phyloP scores from a whole-genome alignment of 1,140 invertebrate species.

The Papilio xuthus region DNA sequence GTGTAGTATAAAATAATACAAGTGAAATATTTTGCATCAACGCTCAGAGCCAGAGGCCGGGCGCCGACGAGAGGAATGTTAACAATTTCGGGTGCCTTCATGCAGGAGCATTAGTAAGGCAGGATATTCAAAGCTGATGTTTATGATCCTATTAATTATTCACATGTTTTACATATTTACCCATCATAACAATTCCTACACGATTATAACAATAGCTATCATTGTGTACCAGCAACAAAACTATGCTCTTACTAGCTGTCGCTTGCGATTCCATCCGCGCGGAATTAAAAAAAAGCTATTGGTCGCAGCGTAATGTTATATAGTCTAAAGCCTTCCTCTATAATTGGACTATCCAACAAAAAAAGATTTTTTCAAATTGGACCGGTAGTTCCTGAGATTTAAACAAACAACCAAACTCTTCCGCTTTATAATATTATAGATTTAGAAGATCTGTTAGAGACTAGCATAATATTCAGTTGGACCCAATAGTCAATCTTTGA shows the following conservation, averaged over 20 bases:
- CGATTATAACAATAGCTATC: background rate
- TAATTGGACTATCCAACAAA: too few species aligned
- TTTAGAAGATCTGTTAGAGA: too few species aligned
- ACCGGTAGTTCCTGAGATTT: too few species aligned
- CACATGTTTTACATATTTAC: constrained; percentile 23
- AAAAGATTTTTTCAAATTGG: too few species aligned
- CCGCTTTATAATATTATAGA: too few species aligned
- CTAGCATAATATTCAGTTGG: too few species aligned
- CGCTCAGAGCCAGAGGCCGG: background rate
- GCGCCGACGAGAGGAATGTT: constrained; percentile 12
- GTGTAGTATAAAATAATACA: constrained; percentile 18
- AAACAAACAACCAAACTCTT: too few species aligned
- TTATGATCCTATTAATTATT: constrained; percentile 18
- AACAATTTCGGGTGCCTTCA: constrained; percentile 25
- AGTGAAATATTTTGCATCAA: constrained; percentile 31
- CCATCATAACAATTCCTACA: background rate
- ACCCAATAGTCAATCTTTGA: too few species aligned
- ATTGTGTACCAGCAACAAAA: background rate
- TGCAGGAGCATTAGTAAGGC: constrained; percentile 19
- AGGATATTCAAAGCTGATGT: constrained; percentile 23
- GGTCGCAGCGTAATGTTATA: too few species aligned
- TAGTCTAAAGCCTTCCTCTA: too few species aligned
- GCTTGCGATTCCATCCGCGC: too few species aligned
- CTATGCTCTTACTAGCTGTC: background rate
- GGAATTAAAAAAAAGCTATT: too few species aligned